Conservation (phyloP, 2,113 vertebrate species). For the Centropus unirufus region DNA sequence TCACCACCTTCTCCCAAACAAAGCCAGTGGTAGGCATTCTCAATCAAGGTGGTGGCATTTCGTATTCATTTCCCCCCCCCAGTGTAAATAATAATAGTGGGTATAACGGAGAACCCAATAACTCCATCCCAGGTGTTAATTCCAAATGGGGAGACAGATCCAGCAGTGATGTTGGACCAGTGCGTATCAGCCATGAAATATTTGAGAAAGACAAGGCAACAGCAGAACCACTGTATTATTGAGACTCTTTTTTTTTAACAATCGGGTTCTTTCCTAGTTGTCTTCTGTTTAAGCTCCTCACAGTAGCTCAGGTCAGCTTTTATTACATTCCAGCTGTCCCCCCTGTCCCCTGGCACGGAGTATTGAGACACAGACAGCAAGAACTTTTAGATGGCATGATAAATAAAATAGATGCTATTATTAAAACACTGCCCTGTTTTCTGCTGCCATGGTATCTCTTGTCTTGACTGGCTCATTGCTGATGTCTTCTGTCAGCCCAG, state of each 20-base stretch:
- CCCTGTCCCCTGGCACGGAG: constrained; percentile 13
- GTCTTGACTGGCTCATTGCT: constrained; percentile 48
- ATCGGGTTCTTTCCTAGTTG: not conserved
- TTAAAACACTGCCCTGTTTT: constrained; percentile 23
- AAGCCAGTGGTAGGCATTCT: not conserved
- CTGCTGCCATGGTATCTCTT: constrained; percentile 37
- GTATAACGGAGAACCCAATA: fast-evolving
- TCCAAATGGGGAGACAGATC: not conserved
- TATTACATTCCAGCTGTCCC: constrained; percentile 16
- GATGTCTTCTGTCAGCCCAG: constrained; percentile 53
- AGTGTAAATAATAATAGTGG: not conserved
- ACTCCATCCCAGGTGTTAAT: not conserved
- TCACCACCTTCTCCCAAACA: not conserved
- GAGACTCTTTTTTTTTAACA: not conserved
- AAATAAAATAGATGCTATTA: constrained; percentile 53
- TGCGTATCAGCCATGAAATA: not conserved
- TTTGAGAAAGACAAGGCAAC: not conserved
- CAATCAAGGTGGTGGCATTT: fast-evolving
- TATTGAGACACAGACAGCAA: not conserved
- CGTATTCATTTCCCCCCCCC: not conserved
- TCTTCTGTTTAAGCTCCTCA: not conserved
- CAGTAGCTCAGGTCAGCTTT: constrained; percentile 41
- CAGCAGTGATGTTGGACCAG: not conserved
- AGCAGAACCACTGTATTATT: not conserved
- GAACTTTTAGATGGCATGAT: constrained; percentile 16